These are phyloP conservation scores for Tipula vernalis DNA, from an alignment of 2,888 invertebrate species.

Conservation along the genomic window DNA sequence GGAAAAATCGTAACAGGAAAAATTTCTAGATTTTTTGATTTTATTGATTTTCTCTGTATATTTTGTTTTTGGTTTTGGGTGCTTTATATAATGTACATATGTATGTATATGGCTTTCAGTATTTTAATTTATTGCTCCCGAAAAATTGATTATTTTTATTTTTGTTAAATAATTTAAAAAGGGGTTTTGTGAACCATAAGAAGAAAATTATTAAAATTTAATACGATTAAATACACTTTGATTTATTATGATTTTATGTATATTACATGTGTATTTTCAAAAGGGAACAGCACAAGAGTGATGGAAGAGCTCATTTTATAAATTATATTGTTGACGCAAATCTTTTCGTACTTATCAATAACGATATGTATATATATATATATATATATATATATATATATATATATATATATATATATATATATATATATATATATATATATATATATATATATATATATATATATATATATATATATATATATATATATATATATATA, in stretches of 20 bases:
- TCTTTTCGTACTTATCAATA: neutral
- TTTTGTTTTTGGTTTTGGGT: neutral
- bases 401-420: neutral
- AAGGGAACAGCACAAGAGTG: neutral
- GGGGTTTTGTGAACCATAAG: neutral
- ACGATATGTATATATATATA: neutral
- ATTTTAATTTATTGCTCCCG: neutral
- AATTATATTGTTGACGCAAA: neutral
- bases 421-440: neutral
- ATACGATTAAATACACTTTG: neutral
- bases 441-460: neutral
- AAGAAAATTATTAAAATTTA: neutral
- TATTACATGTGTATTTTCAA: neutral
- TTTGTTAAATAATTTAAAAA: neutral
- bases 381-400: neutral
- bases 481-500: neutral
- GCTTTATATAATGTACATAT: neutral
- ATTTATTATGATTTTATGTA: neutral
- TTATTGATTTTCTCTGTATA: neutral
- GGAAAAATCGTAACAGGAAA: conserved; percentile 1
- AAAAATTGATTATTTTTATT: neutral
- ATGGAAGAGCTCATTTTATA: neutral
- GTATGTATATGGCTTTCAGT: neutral
- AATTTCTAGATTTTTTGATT: neutral
- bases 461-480: neutral